A percentile compares a stretch with the other conserved stretches of the same genome.
Evolutionary conservation across 2,113 vertebrate species (phyloP).

Genomic region (Noctilio leporinus): DNA sequence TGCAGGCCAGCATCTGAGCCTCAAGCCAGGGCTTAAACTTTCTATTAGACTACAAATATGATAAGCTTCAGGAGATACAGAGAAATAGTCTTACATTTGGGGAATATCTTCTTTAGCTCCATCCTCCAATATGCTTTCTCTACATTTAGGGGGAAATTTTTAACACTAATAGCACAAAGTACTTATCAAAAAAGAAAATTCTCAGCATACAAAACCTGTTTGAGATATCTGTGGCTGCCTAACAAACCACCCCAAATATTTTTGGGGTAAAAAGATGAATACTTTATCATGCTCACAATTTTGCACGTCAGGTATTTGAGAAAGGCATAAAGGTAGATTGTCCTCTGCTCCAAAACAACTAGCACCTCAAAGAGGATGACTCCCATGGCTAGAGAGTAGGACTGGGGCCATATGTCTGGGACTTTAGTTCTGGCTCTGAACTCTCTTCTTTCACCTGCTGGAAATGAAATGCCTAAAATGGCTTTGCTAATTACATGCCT

Average conservation of each 20-base stretch:
- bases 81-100: not conserved
- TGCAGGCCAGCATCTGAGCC: too few relatives aligned
- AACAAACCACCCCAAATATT: not conserved
- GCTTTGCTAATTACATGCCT: not conserved
- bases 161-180: not conserved
- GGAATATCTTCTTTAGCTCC: not conserved
- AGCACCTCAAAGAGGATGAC: not conserved
- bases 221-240: not conserved
- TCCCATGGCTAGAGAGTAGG: not conserved
- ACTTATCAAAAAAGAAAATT: not conserved
- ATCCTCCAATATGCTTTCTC: not conserved
- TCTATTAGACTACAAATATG: slow-evolving; percentile 48
- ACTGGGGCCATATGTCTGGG: accelerated
- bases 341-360: not conserved
- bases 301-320: not conserved
- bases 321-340: not conserved
- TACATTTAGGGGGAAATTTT: not conserved
- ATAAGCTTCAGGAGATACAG: not conserved
- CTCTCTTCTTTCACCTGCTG: not conserved
- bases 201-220: not conserved
- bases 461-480: not conserved
- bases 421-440: not conserved
- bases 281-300: not conserved
- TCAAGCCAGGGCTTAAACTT: too few relatives aligned
- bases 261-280: not conserved